A percentile compares a stretch with the other conserved stretches of the same genome.
Conservation (phyloP, 2,797 vertebrate genomes). For the Smutsia temminckii region DNA sequence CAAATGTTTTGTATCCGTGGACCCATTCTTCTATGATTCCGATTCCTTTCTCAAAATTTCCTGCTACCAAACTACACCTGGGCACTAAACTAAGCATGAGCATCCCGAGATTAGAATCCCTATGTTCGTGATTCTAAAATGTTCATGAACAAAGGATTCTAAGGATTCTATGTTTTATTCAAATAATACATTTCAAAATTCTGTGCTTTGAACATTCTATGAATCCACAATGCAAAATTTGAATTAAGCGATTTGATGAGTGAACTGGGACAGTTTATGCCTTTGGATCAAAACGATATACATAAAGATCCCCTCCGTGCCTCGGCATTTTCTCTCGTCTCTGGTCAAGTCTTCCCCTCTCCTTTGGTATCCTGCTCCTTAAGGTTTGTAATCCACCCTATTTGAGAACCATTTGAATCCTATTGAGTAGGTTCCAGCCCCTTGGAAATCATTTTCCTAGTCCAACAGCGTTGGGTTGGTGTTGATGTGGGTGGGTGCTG, state of each 20-base stretch:
- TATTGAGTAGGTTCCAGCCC: not conserved
- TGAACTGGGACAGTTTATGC: not conserved
- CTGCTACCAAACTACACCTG: not conserved
- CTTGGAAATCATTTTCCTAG: not conserved
- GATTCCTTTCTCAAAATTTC: not conserved
- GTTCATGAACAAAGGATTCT: not conserved
- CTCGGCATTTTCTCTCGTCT: not conserved
- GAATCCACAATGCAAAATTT: not conserved
- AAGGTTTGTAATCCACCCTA: not conserved
- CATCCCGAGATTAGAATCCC: not conserved
- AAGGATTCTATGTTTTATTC: conserved; percentile 27
- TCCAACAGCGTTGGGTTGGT: not conserved
- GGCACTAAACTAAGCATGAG: not conserved
- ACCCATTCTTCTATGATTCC: not conserved
- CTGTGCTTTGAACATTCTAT: not conserved
- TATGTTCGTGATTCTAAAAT: not conserved
- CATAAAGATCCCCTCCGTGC: not conserved
- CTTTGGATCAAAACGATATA: conserved; percentile 54
- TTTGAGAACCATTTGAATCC: not conserved
- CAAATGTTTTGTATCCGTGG: not conserved
- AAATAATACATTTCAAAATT: not conserved
- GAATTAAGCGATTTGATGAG: not conserved
- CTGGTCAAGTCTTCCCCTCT: not conserved
- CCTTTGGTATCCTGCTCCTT: not conserved
- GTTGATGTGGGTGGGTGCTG: accelerated